Conservation (phyloP, 2,113 vertebrate species). For the Apteryx owenii region DNA sequence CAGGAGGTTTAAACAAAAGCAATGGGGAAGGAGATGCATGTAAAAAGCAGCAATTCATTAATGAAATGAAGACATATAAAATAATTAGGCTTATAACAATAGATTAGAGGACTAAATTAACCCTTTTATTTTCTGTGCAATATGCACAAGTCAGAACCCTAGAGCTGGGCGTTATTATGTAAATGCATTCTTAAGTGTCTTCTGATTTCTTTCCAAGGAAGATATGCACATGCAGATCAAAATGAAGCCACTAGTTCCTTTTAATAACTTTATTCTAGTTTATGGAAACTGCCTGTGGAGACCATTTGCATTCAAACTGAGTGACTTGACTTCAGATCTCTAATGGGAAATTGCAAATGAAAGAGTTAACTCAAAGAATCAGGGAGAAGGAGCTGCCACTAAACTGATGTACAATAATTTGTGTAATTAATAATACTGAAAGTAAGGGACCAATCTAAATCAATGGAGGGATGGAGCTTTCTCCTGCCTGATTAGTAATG, state of each 20-base stretch:
- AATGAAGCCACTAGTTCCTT: neutral
- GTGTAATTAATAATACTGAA: conserved; percentile 75
- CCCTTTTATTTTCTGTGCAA: conserved; percentile 69
- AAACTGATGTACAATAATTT: conserved; percentile 32
- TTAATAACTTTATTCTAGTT: conserved; percentile 10
- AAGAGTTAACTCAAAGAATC: conserved; percentile 64
- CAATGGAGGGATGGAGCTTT: conserved; percentile 33
- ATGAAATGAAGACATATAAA: conserved; percentile 83
- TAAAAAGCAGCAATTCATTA: conserved; percentile 83
- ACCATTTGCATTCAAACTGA: neutral
- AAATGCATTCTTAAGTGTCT: conserved; percentile 29
- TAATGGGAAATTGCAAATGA: conserved; percentile 10
- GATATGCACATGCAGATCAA: neutral
- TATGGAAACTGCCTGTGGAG: neutral
- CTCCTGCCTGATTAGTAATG: conserved; percentile 47
- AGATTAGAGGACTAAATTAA: conserved; percentile 78
- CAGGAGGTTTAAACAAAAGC: conserved; percentile 87
- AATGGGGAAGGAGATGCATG: conserved; percentile 79
- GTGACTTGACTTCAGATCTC: neutral
- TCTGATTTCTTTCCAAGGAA: conserved; percentile 18
- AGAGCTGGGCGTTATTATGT: conserved; percentile 9
- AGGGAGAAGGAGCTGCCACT: conserved; percentile 5
- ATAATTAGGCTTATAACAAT: conserved; percentile 82
- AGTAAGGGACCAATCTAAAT: conserved; percentile 63
- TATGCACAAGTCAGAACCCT: conserved; percentile 26